A percentile compares a stretch with the other conserved stretches of the same genome.
These are phyloP conservation scores for Haplochromis burtoni DNA, from an alignment of 2,113 vertebrate species.

Conservation along the genomic window DNA sequence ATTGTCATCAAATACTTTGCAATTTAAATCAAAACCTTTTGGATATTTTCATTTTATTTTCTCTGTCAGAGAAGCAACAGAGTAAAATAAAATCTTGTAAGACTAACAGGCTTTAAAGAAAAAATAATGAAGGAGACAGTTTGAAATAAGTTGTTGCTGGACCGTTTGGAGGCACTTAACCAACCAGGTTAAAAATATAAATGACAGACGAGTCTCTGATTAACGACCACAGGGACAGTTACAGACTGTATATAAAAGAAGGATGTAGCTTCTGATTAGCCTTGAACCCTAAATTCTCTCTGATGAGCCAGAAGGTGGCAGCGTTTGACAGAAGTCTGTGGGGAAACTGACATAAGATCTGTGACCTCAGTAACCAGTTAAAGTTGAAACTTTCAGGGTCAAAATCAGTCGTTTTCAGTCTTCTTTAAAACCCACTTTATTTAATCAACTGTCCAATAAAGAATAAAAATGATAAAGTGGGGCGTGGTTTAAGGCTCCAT, in stretches of 20 bases:
- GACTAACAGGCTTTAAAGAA: neutral
- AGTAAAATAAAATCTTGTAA: neutral
- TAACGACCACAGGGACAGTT: neutral
- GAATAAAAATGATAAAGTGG: neutral
- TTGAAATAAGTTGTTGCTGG: neutral
- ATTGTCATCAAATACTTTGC: neutral
- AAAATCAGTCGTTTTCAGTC: neutral
- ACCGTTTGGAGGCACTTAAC: constrained; percentile 34
- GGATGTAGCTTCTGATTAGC: neutral
- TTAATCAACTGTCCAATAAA: neutral
- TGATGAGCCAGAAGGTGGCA: neutral
- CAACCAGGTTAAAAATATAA: neutral
- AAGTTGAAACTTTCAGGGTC: neutral
- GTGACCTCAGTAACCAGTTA: neutral
- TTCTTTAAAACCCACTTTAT: neutral
- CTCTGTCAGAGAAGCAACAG: neutral
- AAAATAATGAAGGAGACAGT: neutral
- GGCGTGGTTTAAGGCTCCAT: accelerated
- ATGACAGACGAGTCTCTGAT: neutral
- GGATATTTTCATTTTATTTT: neutral
- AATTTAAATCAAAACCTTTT: neutral
- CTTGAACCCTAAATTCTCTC: neutral
- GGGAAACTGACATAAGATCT: neutral
- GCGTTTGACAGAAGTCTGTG: neutral
- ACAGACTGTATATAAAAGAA: neutral